Evolutionary conservation across 2,888 invertebrate genomes (phyloP).

Genomic region (Kryphioiulus occultus): DNA sequence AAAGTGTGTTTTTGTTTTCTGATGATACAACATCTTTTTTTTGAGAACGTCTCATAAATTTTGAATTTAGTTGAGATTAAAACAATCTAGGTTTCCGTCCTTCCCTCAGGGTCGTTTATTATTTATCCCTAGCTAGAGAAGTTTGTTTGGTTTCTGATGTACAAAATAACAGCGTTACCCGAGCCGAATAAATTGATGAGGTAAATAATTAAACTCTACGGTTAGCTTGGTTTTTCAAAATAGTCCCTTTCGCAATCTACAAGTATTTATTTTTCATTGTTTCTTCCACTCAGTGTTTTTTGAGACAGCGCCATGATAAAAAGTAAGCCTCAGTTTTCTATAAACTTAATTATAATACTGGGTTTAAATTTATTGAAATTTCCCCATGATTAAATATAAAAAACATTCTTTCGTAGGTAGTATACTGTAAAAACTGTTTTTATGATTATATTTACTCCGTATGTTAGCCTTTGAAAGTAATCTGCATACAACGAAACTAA

Average conservation of each 20-base stretch:
- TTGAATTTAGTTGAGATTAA: constrained; percentile 10
- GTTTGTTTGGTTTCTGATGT: not conserved
- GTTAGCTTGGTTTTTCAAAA: not conserved
- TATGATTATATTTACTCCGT: too few relatives aligned
- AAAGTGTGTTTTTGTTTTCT: not conserved
- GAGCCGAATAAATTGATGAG: not conserved
- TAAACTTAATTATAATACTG: too few relatives aligned
- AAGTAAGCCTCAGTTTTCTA: too few relatives aligned
- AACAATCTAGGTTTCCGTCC: not conserved
- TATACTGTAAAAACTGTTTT: too few relatives aligned
- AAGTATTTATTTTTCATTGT: not conserved
- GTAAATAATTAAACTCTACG: constrained; percentile 8
- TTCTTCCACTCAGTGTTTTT: not conserved
- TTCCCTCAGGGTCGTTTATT: constrained; percentile 18
- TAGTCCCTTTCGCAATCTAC: not conserved
- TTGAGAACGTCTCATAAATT: not conserved
- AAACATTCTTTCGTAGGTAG: too few relatives aligned
- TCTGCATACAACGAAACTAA: too few relatives aligned
- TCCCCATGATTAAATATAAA: too few relatives aligned
- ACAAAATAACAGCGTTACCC: not conserved
- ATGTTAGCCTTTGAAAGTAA: too few relatives aligned
- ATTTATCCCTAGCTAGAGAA: not conserved
- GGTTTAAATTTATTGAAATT: too few relatives aligned
- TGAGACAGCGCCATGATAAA: too few relatives aligned
- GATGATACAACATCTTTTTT: not conserved